Base-by-base conservation (phyloP, 1,140 invertebrate species). In the Drosophila kanapiae region DNA sequence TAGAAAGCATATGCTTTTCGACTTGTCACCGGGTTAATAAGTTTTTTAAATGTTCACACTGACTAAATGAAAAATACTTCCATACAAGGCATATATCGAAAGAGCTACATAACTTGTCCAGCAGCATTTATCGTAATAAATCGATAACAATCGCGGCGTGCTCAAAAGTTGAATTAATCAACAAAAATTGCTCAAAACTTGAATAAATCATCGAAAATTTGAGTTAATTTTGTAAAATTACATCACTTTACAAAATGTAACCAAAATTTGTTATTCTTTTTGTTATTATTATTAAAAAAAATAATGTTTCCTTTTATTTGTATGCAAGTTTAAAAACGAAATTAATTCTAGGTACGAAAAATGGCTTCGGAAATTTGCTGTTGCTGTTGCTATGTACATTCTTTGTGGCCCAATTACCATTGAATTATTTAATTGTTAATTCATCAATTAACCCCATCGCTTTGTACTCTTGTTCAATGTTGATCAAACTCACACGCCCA, bases 381-480 rank as follows among this genome's bases (percentile, higher is more conserved):
- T 63, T 78, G 69, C 53, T 62, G 68, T 61, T 14, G 51, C 8
- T 54, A 54, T 54, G 33, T 54, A 54, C 53, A 54, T 38, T 38
- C 61, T 10, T 48, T 77, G 14, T 70, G 78, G 23, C 45, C 53
- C 61, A 80, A 60, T 77, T 88, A 62, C 23, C 23, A 23, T 62
- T 31, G 31, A 31, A 31, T 31, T 31, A 31, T 6, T 29, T 63
- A 16, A 33, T 53, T 35, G 8, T 37, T 53, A 23, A 54, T 69
- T 80, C 77, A 77, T 80, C 77, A 77, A 87, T 88, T 83, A 83
- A 83, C 62, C 87, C 87, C 78, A 75, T 82, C 85, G 61, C 71
- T 88, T 88, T 88, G 84, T 88, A 88, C 84, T 88, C 72, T 90
- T 88, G 88, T 84, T 79, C 51, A 53, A 53, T 35, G 49, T 51